Base-by-base conservation (phyloP, 2,113 vertebrate genomes). In the Coptodon rendalli region DNA sequence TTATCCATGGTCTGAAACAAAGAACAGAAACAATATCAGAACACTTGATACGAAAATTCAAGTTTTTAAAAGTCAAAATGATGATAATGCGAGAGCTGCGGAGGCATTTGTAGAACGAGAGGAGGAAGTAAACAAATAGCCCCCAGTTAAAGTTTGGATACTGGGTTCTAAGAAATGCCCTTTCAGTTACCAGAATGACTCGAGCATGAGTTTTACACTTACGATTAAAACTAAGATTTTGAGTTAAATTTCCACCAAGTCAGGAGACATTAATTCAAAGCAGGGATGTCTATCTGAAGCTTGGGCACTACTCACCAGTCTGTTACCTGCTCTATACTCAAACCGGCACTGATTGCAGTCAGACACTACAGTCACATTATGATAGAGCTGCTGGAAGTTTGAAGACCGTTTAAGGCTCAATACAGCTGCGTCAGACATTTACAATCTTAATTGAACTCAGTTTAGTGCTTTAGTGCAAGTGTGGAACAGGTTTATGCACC, bases 1-100 rank as follows among this genome's bases (percentile, higher is more conserved):
- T 96, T 97, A 93, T 99, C 98, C 99, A 99, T 99, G 86, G 96
- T 97, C 99, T 99, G 91, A 84, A 94, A 91, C n/a, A 81, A 54
- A 31, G 83, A 85, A 57, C 7, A 2, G 63, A 6, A 43, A 66
- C 16, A 13, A n/a, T 43, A 27, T 48, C 11, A 57, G 9, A 43
- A 29, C 24, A 43, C 16, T 29, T 48, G 9, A 76, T 76, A 19
- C 2, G 1, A 76, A 76, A 29, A 29, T 10, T 76, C 24, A 27
- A 5, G 8, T 17, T 48, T 48, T 76, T 43, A 71, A 71, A 68
- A 66, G 61, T 66, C 34, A 66, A 22, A 66, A 68, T 38, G 17
- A 68, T 68, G 19, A 68, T 8, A 38, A 38, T 38, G 19, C 34
- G 6, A 38, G 34, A 38, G 10, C n/a, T 68, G 34, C 13, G 63